phyloP scores from a whole-genome alignment of 2,113 vertebrate genomes.

The Psittacus erithacus region DNA sequence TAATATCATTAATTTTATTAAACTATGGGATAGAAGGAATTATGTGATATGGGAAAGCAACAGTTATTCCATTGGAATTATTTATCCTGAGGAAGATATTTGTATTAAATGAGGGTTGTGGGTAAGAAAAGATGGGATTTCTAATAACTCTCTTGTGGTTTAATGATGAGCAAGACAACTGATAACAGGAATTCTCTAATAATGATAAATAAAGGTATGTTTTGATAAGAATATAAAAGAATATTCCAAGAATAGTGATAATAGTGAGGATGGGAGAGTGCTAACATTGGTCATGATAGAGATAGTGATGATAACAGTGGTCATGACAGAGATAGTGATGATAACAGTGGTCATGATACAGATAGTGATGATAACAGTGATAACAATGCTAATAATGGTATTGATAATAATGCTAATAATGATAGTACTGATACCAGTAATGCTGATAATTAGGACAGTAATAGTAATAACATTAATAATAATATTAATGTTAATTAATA shows the following conservation, averaged over 20 bases:
- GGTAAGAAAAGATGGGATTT: neutral
- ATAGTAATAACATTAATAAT: neutral
- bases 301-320: neutral
- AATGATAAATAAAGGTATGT: neutral
- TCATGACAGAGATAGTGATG: too few relatives aligned
- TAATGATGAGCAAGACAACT: neutral
- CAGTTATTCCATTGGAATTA: neutral
- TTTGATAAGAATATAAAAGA: neutral
- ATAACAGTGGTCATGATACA: neutral
- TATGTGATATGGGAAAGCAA: neutral
- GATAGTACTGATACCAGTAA: neutral
- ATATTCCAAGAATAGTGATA: neutral
- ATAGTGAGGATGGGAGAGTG: neutral
- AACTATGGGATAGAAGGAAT: neutral
- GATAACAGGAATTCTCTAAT: neutral
- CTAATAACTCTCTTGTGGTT: too few relatives aligned
- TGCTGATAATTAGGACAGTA: neutral
- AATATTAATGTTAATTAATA: neutral
- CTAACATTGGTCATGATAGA: neutral
- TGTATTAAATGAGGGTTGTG: neutral
- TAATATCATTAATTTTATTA: neutral
- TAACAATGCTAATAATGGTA: neutral
- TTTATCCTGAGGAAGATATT: fast-evolving
- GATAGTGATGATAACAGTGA: neutral
- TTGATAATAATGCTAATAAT: neutral